Evolutionary conservation across 1,140 invertebrate species (phyloP).

Genomic region (Pentalonia nigronervosa): DNA sequence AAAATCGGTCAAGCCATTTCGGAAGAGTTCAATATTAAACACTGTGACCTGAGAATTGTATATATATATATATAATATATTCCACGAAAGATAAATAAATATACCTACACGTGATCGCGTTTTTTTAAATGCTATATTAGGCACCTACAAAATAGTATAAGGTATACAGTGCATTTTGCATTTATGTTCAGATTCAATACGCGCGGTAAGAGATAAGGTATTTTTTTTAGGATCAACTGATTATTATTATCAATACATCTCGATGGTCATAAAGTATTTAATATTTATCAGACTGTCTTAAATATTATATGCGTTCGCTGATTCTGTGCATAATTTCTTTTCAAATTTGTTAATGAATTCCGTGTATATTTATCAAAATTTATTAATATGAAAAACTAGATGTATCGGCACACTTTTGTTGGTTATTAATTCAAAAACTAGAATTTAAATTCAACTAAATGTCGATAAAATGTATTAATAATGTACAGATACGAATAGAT

Average conservation of each 20-base stretch:
- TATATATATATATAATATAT: neutral
- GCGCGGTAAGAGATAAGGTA: neutral
- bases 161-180: neutral
- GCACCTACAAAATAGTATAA: neutral
- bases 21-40: too few relatives aligned
- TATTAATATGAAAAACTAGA: neutral
- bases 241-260: neutral
- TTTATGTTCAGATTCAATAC: neutral
- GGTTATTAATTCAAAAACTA: neutral
- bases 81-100: neutral
- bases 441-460: neutral
- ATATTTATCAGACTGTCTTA: neutral
- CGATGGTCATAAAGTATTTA: constrained; percentile 4
- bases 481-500: neutral
- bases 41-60: too few relatives aligned
- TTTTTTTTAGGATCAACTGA: neutral
- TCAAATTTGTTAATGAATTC: neutral
- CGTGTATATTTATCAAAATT: neutral
- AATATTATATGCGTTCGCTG: neutral
- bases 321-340: neutral
- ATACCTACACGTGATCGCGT: neutral
- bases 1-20: too few relatives aligned
- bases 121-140: neutral
- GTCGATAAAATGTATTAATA: neutral
- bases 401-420: neutral